phyloP scores from a whole-genome alignment of 2,797 vertebrate species.

The Chlorospingus semifuscus region DNA sequence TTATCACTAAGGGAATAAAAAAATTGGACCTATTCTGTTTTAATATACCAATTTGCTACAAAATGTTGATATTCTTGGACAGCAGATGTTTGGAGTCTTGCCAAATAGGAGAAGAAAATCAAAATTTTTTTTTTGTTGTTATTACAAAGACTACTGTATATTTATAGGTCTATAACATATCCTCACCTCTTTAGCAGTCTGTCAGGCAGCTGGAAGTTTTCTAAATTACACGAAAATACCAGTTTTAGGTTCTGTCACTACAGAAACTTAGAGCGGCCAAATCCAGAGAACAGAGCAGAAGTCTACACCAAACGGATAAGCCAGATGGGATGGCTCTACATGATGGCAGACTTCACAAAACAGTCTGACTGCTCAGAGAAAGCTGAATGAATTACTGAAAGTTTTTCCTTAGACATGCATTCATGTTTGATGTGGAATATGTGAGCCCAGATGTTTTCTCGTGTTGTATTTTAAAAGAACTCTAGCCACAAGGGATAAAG shows the following conservation, averaged over 20 bases:
- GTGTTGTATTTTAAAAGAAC: neutral
- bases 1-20: neutral
- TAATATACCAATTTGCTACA: neutral
- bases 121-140: neutral
- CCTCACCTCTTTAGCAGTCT: constrained; percentile 51
- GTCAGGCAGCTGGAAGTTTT: constrained; percentile 38
- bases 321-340: constrained; percentile 40
- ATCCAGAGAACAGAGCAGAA: constrained; percentile 32
- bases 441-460: neutral
- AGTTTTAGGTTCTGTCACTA: constrained; percentile 44
- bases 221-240: constrained; percentile 31
- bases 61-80: neutral
- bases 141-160: neutral
- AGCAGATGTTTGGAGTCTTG: neutral
- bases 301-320: constrained; percentile 24
- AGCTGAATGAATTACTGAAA: constrained; percentile 12
- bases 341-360: neutral
- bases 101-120: constrained; percentile 26
- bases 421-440: neutral
- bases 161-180: constrained; percentile 12
- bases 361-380: neutral
- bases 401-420: neutral
- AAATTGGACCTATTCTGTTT: neutral
- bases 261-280: constrained; percentile 8
- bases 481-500: neutral